These are phyloP conservation scores for Misgurnus mizolepis DNA, from an alignment of 2,113 vertebrate species.

Conservation along the genomic window DNA sequence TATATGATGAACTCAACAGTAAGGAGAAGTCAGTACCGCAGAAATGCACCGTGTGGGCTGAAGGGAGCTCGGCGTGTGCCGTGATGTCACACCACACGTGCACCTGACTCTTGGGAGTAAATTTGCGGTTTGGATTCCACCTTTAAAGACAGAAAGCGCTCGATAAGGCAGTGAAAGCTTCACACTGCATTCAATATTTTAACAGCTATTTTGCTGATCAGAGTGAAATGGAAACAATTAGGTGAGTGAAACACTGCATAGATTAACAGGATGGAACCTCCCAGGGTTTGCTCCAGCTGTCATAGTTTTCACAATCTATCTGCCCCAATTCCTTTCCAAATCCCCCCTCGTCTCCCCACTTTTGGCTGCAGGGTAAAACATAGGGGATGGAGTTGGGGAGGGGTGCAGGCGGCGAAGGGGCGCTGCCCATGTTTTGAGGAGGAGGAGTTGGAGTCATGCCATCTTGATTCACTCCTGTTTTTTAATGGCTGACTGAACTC, in stretches of 20 bases:
- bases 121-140: slow-evolving; percentile 40
- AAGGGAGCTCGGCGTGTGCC: slow-evolving; percentile 6
- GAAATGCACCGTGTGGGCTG: slow-evolving; percentile 11
- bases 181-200: slow-evolving; percentile 40
- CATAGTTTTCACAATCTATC: slow-evolving; percentile 60
- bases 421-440: slow-evolving; percentile 25
- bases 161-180: slow-evolving; percentile 26
- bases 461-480: slow-evolving; percentile 48
- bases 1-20: not conserved
- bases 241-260: slow-evolving; percentile 51
- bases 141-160: slow-evolving; percentile 27
- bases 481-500: slow-evolving; percentile 50
- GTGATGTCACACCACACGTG: slow-evolving; percentile 15
- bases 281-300: slow-evolving; percentile 60
- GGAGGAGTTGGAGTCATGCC: slow-evolving; percentile 53
- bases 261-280: slow-evolving; percentile 54
- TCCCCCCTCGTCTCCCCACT: slow-evolving; percentile 45
- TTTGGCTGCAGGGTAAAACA: slow-evolving; percentile 54
- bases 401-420: slow-evolving; percentile 35
- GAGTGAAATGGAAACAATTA: slow-evolving; percentile 48
- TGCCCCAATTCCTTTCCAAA: slow-evolving; percentile 63
- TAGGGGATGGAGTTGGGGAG: not conserved
- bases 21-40: not conserved
- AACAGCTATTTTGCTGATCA: slow-evolving; percentile 48
- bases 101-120: slow-evolving; percentile 39